A percentile compares a stretch with the other conserved stretches of the same genome.
Evolutionary conservation across 2,888 invertebrate genomes (phyloP).

Genomic region (Masnerella sp.): DNA sequence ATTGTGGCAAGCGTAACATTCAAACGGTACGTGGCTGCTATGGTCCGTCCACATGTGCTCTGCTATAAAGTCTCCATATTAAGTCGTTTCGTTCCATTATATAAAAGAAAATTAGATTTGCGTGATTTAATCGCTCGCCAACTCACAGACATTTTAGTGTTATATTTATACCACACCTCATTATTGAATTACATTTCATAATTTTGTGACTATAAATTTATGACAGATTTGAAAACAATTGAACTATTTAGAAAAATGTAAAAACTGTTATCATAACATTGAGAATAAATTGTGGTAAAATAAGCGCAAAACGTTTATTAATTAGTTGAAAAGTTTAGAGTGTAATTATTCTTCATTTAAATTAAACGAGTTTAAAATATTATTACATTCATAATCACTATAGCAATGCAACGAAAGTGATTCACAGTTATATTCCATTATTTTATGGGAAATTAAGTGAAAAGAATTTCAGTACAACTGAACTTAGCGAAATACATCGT

Average conservation of each 20-base stretch:
- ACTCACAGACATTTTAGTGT: slow-evolving; percentile 5
- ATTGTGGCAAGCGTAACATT: slow-evolving; percentile 48
- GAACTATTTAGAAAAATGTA: too few relatives aligned
- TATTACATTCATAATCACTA: too few relatives aligned
- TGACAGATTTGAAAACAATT: too few relatives aligned
- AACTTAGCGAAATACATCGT: background rate
- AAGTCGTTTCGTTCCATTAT: slow-evolving; percentile 31
- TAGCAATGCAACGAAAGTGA: too few relatives aligned
- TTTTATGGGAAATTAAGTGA: slow-evolving; percentile 5
- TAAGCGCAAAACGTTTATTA: too few relatives aligned
- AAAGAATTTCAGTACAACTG: background rate
- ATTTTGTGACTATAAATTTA: too few relatives aligned
- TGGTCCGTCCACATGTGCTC: slow-evolving; percentile 27
- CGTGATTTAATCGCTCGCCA: slow-evolving; percentile 22
- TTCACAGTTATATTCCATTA: background rate
- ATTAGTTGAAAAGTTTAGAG: too few relatives aligned
- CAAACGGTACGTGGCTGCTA: slow-evolving; percentile 33
- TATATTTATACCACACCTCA: background rate
- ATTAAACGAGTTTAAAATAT: too few relatives aligned
- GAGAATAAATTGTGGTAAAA: too few relatives aligned
- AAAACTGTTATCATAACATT: too few relatives aligned
- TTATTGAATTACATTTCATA: too few relatives aligned
- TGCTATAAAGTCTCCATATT: slow-evolving; percentile 37
- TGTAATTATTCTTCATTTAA: too few relatives aligned
- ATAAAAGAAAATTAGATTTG: slow-evolving; percentile 37